A percentile compares a stretch with the other conserved stretches of the same genome.
Conservation (phyloP, 1,140 invertebrate species). For the Microvelia longipes region DNA sequence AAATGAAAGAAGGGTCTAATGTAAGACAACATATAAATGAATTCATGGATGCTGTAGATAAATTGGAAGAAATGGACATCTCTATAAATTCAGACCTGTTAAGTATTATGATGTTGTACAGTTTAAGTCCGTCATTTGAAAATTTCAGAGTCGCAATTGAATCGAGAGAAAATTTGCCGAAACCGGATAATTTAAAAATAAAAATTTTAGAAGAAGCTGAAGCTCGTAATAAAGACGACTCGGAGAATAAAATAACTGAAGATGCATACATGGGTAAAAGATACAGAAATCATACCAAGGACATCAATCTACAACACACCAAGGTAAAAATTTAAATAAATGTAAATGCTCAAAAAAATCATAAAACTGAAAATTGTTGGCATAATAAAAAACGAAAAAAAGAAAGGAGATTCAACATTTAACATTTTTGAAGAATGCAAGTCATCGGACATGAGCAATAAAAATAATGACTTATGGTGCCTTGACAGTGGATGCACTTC, state of each 20-base stretch:
- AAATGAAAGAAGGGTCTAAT: slow-evolving; percentile 19
- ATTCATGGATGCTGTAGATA: slow-evolving; percentile 22
- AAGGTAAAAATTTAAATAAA: too few relatives aligned
- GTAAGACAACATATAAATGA: slow-evolving; percentile 19
- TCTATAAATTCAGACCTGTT: slow-evolving; percentile 18
- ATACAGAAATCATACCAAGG: too few relatives aligned
- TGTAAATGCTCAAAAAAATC: not conserved
- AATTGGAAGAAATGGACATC: slow-evolving; percentile 21
- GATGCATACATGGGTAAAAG: too few relatives aligned
- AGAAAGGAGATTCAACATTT: not conserved
- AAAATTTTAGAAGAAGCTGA: slow-evolving; percentile 24
- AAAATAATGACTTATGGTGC: slow-evolving; percentile 12
- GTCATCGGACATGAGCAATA: not conserved
- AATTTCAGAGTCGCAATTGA: not conserved
- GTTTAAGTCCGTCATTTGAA: not conserved
- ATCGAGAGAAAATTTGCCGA: slow-evolving; percentile 20
- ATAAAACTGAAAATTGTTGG: not conserved
- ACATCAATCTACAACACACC: too few relatives aligned
- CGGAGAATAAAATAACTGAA: not conserved
- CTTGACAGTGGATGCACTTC: slow-evolving; percentile 29
- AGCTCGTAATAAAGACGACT: not conserved
- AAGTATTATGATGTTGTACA: not conserved
- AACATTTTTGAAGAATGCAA: not conserved
- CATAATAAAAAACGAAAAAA: not conserved
- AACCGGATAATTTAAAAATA: slow-evolving; percentile 21